Evolutionary conservation across 2,113 vertebrate genomes (phyloP).

Genomic region (Glaucomys volans): DNA sequence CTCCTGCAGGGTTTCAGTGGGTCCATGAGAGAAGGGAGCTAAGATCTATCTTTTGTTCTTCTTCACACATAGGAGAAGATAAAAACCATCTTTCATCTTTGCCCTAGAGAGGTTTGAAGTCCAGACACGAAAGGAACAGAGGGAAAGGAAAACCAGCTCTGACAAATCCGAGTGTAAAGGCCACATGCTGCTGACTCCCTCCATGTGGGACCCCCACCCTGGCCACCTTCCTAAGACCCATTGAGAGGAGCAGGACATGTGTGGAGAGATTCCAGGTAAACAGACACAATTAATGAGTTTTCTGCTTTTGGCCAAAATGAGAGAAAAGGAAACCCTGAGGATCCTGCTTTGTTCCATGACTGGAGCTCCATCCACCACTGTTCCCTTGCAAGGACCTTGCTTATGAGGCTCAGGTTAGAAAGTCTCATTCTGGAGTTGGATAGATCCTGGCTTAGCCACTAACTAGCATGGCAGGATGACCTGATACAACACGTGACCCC

Average conservation of each 20-base stretch:
- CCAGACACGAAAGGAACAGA: slow-evolving; percentile 61
- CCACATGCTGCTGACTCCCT: not conserved
- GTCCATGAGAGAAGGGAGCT: slow-evolving; percentile 23
- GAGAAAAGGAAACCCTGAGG: not conserved
- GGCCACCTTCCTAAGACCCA: not conserved
- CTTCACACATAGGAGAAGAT: slow-evolving; percentile 51
- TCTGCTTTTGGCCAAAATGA: slow-evolving; percentile 7
- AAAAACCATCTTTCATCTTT: slow-evolving; percentile 69
- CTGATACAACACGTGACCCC: not conserved
- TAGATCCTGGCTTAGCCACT: not conserved
- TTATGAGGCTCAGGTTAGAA: not conserved
- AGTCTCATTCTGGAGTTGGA: not conserved
- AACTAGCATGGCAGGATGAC: not conserved
- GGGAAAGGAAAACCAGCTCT: not conserved
- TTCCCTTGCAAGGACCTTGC: not conserved
- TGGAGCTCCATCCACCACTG: not conserved
- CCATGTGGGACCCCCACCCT: not conserved
- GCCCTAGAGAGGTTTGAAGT: slow-evolving; percentile 45
- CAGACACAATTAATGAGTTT: not conserved
- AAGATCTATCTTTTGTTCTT: slow-evolving; percentile 65
- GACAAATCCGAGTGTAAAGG: not conserved
- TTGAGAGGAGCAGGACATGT: not conserved
- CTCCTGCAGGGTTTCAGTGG: slow-evolving; percentile 62
- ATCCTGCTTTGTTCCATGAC: not conserved
- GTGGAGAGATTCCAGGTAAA: not conserved